Evolutionary conservation across 2,113 vertebrate species (phyloP).

Genomic region (Rissa tridactyla): DNA sequence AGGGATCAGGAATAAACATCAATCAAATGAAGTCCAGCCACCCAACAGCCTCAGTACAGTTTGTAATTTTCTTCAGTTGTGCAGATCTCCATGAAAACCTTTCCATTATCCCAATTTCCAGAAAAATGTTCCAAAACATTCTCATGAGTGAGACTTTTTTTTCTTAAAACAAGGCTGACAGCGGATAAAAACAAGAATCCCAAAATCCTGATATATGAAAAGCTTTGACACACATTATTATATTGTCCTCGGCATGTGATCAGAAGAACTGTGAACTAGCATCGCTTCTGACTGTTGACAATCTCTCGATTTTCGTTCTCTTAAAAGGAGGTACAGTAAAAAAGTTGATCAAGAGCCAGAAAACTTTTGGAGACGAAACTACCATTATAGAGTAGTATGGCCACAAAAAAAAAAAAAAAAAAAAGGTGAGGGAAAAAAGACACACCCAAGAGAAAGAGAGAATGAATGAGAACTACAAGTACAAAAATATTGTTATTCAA

Average conservation of each 20-base stretch:
- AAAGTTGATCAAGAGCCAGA: neutral
- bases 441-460: neutral
- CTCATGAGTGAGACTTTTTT: neutral
- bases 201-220: neutral
- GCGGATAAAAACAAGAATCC: neutral
- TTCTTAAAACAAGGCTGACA: neutral
- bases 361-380: neutral
- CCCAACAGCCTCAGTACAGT: neutral
- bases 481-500: neutral
- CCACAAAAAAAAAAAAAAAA: neutral
- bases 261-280: neutral
- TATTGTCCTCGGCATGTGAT: neutral
- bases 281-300: neutral
- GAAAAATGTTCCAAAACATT: neutral
- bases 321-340: neutral
- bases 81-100: neutral
- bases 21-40: neutral
- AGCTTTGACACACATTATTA: neutral
- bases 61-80: neutral
- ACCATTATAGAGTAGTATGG: neutral
- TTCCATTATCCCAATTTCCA: neutral
- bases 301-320: neutral
- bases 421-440: fast-evolving
- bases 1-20: neutral
- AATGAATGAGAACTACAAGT: neutral